These are phyloP conservation scores for Gonatopus flavifemur DNA, from an alignment of 1,140 invertebrate species.

Conservation along the genomic window DNA sequence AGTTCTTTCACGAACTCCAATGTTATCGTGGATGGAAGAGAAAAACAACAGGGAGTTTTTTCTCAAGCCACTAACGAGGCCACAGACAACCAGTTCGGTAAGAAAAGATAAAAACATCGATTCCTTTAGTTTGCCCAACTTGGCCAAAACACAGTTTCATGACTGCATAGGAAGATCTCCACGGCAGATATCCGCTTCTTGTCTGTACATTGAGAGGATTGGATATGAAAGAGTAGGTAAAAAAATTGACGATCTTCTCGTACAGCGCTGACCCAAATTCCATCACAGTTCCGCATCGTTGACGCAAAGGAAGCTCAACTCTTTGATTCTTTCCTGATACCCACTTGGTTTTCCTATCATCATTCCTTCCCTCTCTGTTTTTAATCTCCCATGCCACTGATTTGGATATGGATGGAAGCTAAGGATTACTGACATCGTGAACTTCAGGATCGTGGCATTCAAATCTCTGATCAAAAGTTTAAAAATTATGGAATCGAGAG, in stretches of 20 bases:
- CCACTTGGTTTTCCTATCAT: not conserved
- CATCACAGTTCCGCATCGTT: conserved; percentile 31
- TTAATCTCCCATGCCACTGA: conserved; percentile 5
- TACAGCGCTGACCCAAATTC: conserved; percentile 35
- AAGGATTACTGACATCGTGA: not conserved
- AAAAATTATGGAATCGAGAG: too few species aligned
- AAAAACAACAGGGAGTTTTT: conserved; percentile 1
- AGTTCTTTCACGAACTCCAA: too few species aligned
- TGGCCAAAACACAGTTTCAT: conserved; percentile 23
- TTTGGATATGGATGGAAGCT: conserved; percentile 21
- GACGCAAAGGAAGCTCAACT: conserved; percentile 23
- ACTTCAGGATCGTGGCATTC: not conserved
- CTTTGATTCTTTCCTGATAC: not conserved
- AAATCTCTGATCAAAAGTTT: too few species aligned
- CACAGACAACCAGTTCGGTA: conserved; percentile 15
- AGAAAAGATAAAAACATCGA: conserved; percentile 23
- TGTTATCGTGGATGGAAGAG: too few species aligned
- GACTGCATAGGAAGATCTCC: conserved; percentile 9
- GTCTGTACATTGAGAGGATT: not conserved
- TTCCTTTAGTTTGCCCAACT: too few species aligned
- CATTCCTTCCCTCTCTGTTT: conserved; percentile 1
- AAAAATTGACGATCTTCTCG: conserved; percentile 34
- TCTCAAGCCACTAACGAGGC: conserved; percentile 23
- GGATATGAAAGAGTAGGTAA: conserved; percentile 4
- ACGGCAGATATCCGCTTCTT: too few species aligned